Evolutionary conservation across 2,797 vertebrate genomes (phyloP).

Genomic region (Sebastes reedi): DNA sequence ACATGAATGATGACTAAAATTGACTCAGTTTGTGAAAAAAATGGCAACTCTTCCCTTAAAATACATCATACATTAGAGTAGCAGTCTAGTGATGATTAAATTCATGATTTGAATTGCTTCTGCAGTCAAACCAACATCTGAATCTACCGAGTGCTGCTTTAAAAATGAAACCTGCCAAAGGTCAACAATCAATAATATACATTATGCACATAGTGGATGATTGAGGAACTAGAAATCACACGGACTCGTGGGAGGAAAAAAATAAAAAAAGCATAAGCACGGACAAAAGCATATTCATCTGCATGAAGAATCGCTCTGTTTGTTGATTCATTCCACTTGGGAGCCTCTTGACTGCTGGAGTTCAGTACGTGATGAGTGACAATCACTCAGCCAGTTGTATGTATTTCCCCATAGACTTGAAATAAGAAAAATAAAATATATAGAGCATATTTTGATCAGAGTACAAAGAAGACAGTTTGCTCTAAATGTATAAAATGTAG

Average conservation of each 20-base stretch:
- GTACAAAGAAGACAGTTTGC: background rate
- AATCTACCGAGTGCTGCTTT: background rate
- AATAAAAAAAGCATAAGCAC: background rate
- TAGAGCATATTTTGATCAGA: background rate
- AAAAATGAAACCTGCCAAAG: slow-evolving; percentile 9
- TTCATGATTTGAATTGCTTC: background rate
- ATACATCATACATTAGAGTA: background rate
- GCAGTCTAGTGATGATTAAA: background rate
- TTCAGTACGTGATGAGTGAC: slow-evolving; percentile 33
- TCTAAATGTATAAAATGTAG: background rate
- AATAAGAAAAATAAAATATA: background rate
- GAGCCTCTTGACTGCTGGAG: slow-evolving; percentile 27
- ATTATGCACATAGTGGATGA: slow-evolving; percentile 41
- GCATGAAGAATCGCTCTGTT: slow-evolving; percentile 10
- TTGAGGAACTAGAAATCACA: slow-evolving; percentile 8
- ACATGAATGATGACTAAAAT: background rate
- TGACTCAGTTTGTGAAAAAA: background rate
- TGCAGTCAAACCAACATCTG: background rate
- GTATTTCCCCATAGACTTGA: slow-evolving; percentile 5
- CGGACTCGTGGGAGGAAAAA: background rate
- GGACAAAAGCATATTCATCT: slow-evolving; percentile 37
- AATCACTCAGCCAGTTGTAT: slow-evolving; percentile 15
- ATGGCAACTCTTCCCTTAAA: background rate
- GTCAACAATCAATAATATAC: slow-evolving; percentile 42
- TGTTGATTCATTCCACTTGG: slow-evolving; percentile 37